Conservation (phyloP, 2,888 invertebrate species). For the Spilosoma lubricipeda region DNA sequence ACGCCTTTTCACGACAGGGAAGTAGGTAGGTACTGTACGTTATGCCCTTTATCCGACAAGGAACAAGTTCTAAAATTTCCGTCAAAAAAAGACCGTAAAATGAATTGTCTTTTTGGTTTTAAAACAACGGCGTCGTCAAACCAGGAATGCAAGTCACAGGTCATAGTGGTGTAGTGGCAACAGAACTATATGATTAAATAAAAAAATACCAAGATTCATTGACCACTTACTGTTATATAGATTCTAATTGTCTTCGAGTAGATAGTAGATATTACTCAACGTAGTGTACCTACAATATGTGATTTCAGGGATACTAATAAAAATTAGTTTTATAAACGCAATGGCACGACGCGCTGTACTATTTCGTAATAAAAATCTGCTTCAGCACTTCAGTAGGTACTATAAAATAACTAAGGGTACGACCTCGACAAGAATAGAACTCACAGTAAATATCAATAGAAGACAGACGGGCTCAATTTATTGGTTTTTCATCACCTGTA, state of each 20-base stretch:
- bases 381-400: not conserved
- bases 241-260: not conserved
- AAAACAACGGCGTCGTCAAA: no score
- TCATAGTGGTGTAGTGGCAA: not conserved
- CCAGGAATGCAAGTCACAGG: not conserved
- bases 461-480: slow-evolving; percentile 41
- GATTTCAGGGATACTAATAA: not conserved
- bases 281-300: not conserved
- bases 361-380: not conserved
- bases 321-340: not conserved
- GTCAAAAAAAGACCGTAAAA: not conserved
- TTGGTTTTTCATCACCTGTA: slow-evolving; percentile 32
- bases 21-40: not conserved
- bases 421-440: slow-evolving; percentile 42
- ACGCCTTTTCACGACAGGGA: not conserved
- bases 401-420: slow-evolving; percentile 4
- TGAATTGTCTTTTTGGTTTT: no score
- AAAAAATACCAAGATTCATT: not conserved
- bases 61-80: not conserved
- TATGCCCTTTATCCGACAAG: not conserved
- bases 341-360: not conserved
- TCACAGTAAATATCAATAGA: slow-evolving; percentile 30
- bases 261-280: not conserved
- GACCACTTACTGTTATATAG: not conserved
- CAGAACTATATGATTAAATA: not conserved